Base-by-base conservation (phyloP, 2,888 invertebrate species). In the Stratiomys singularior region DNA sequence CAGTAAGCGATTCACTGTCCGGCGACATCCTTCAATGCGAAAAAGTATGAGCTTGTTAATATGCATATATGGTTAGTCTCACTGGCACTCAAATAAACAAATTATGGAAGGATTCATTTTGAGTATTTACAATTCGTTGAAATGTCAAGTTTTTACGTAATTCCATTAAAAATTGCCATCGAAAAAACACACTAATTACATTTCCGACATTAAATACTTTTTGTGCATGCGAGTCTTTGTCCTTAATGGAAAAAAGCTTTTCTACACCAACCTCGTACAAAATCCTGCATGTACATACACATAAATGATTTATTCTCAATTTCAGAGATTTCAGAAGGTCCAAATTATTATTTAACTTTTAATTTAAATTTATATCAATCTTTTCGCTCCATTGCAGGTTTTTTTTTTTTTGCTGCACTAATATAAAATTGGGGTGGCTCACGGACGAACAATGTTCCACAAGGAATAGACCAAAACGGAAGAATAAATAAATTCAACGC, bases 321-420 rank as follows among this genome's bases (percentile, higher is more conserved):
- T 74, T 30, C 74, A 21, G 60, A n/a, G 37, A 60, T 60, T 60
- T 37, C 23, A 13, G 25, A 28, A 4, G 18, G 28, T n/a, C 37
- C 30, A 28, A 13, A 23, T 74, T 74, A 74, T 74, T 74, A 74
- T 74, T 74, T 74, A 58, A 60, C 60, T 74, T 74, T 74, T 74
- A 74, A 74, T 74, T 74, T 74, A 74, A 74, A 74, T 74, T 74
- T 58, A 74, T 74, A 58, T 52, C 72, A 69, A 69, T 15, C 27
- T 23, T 27, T 21, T 23, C 28, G 64, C 13, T n/a, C n/a, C 64
- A 18, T 30, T 9, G 25, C 60, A 15, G 15, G 21, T 2, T 18
- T n/a, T 18, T 13, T 18, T n/a, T 18, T 13, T 60, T 27, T 64
- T 52, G 15, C 18, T 52, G 7, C 58, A 21, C 7, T 37, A 30